Evolutionary conservation across 1,140 invertebrate species (phyloP).

Genomic region (Pseudomyrmex gracilis): DNA sequence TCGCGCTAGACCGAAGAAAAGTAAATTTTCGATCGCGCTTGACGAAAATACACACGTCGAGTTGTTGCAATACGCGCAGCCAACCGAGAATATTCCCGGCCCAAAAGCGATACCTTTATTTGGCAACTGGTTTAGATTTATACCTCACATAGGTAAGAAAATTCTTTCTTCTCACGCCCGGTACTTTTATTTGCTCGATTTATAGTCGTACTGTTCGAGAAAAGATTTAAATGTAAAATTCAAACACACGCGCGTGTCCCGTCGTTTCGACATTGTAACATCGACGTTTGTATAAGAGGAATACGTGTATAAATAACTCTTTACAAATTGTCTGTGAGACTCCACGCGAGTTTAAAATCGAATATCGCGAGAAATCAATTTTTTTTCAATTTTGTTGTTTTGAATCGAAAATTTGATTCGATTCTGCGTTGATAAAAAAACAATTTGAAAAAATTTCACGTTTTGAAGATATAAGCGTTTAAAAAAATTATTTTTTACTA

Average conservation of each 20-base stretch:
- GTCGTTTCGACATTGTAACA: too few species aligned
- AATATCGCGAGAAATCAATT: too few species aligned
- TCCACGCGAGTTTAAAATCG: not conserved
- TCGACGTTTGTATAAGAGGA: too few species aligned
- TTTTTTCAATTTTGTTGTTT: too few species aligned
- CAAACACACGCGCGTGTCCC: not conserved
- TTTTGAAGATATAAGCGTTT: too few species aligned
- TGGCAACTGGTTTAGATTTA: conserved; percentile 83
- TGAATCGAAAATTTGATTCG: too few species aligned
- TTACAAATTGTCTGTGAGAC: too few species aligned
- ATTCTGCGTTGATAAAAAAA: too few species aligned
- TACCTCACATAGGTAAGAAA: conserved; percentile 87
- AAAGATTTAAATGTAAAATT: not conserved
- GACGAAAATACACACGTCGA: not conserved
- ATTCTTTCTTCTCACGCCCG: too few species aligned
- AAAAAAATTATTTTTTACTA: too few species aligned
- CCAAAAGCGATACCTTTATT: conserved; percentile 83
- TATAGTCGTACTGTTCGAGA: not conserved
- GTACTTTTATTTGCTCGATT: not conserved
- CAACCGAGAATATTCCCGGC: conserved; percentile 85
- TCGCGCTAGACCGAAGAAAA: not conserved
- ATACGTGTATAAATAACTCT: too few species aligned
- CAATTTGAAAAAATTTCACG: too few species aligned
- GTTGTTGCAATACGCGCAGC: conserved; percentile 33
- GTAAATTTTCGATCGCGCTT: not conserved